These are phyloP conservation scores for Trachemys scripta DNA, from an alignment of 2,113 vertebrate genomes.

Conservation along the genomic window DNA sequence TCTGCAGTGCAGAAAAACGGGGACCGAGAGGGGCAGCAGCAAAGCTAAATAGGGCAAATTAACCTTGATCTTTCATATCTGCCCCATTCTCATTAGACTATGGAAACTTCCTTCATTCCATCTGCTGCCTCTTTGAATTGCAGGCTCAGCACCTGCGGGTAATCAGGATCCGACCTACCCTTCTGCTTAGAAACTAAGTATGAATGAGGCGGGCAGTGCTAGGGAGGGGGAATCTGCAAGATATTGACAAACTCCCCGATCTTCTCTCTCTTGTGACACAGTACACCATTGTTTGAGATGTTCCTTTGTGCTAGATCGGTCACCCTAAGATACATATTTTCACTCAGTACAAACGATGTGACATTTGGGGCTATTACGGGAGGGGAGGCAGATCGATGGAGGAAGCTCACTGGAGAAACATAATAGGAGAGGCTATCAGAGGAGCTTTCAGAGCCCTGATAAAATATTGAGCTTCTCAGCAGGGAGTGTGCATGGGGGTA, in stretches of 20 bases:
- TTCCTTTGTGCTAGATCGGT: not conserved
- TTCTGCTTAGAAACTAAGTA: not conserved
- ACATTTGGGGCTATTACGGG: not conserved
- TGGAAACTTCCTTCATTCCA: accelerated
- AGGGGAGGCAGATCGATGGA: not conserved
- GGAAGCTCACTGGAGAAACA: not conserved
- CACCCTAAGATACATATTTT: accelerated
- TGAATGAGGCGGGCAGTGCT: not conserved
- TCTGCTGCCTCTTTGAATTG: not conserved
- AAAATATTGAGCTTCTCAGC: not conserved
- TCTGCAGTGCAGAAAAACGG: not conserved
- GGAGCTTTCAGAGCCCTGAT: not conserved
- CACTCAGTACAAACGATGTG: accelerated
- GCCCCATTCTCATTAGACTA: not conserved
- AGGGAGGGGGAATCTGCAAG: accelerated
- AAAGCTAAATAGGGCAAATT: not conserved
- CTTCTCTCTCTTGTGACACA: not conserved
- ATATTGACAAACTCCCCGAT: not conserved
- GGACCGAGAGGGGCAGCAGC: not conserved
- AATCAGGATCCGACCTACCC: accelerated
- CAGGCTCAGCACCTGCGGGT: not conserved
- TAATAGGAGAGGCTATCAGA: not conserved
- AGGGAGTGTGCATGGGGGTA: not conserved
- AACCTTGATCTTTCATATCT: not conserved
- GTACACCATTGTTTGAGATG: not conserved